Evolutionary conservation across 2,888 invertebrate genomes (phyloP).

Genomic region (Pheosia gnoma): DNA sequence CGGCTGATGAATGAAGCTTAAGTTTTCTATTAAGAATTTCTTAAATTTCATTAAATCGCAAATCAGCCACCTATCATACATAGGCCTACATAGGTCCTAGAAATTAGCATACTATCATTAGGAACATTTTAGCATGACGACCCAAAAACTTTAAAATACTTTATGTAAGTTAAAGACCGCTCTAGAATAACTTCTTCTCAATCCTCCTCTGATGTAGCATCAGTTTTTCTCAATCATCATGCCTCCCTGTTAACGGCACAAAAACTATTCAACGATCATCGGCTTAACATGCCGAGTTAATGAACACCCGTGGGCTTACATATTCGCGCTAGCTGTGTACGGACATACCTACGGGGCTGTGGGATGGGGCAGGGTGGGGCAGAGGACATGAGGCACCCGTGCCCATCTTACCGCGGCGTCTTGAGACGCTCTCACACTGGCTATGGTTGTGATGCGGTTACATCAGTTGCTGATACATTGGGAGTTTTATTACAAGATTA

Average conservation of each 20-base stretch:
- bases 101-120: too few relatives aligned
- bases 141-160: too few relatives aligned
- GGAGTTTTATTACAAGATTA: conserved; percentile 32
- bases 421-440: conserved; percentile 46
- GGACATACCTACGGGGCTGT: conserved; percentile 41
- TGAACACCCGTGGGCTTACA: conserved; percentile 62
- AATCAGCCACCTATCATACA: too few relatives aligned
- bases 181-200: too few relatives aligned
- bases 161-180: too few relatives aligned
- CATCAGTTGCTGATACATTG: conserved; percentile 8
- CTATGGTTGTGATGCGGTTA: conserved; percentile 29
- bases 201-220: not conserved
- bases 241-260: conserved; percentile 33
- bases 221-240: conserved; percentile 26
- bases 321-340: conserved; percentile 56
- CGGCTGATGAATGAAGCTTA: too few relatives aligned
- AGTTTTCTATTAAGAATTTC: too few relatives aligned
- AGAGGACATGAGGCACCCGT: conserved; percentile 15
- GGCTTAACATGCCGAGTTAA: conserved; percentile 77
- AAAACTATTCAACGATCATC: conserved; percentile 63
- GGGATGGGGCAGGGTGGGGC: conserved; percentile 31
- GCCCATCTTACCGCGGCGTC: conserved; percentile 48
- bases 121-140: too few relatives aligned
- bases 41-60: too few relatives aligned
- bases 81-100: too few relatives aligned